These are phyloP conservation scores for Allobates femoralis DNA, from an alignment of 2,797 vertebrate species.

Conservation along the genomic window DNA sequence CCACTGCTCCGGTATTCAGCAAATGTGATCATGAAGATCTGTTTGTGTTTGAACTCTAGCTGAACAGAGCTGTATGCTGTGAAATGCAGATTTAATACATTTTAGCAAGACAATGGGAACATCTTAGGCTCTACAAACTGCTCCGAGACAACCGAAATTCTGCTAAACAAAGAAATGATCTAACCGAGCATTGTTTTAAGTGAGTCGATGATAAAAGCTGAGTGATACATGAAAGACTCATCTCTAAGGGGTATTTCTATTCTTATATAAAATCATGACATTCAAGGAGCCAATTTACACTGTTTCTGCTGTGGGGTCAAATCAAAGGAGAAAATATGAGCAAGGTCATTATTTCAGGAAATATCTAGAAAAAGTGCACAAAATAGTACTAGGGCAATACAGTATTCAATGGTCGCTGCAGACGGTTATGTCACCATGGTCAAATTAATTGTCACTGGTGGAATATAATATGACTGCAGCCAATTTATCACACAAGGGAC, in stretches of 20 bases:
- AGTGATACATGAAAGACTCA: background rate
- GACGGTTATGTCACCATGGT: background rate
- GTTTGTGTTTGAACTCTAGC: constrained; percentile 3
- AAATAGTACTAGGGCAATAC: background rate
- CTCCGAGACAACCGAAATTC: background rate
- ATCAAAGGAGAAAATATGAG: background rate
- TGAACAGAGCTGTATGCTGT: background rate
- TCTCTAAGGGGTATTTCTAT: background rate
- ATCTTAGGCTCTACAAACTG: background rate
- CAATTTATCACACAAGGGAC: background rate
- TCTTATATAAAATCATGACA: background rate
- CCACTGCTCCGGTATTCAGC: background rate
- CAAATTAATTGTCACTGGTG: background rate
- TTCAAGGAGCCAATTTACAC: background rate
- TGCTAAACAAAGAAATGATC: background rate
- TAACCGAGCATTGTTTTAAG: background rate
- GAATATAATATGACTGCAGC: background rate
- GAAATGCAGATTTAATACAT: background rate
- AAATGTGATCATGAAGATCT: constrained; percentile 2
- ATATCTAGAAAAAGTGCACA: background rate
- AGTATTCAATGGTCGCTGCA: background rate
- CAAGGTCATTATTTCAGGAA: background rate
- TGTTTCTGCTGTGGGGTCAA: background rate
- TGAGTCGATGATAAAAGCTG: background rate
- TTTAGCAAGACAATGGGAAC: background rate